Evolutionary conservation across 1,140 invertebrate species (phyloP), one percentile per base, ranked within the genome.

Genomic region (Hyphantria cunea): DNA sequence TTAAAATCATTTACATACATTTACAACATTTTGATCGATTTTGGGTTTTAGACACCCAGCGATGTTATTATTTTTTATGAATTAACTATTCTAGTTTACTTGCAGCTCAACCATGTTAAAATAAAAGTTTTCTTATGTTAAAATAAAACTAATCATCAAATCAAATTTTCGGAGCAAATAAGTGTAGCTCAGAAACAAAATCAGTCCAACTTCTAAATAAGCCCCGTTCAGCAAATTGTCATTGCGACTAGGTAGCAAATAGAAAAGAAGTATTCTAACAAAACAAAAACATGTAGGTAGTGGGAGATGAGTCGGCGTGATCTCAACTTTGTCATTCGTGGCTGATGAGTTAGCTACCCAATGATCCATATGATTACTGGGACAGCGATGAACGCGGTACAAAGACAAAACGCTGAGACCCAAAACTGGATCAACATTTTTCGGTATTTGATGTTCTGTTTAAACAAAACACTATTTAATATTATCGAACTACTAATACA

Each of bases 351-450:
- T 70, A 47, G 52, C 56, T 61, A 63, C 55, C 45, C 69, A 67
- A 71, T 71, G 69, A 62, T 59, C 69, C 69, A 53, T 71, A 61
- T 71, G 64, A 67, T 71, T 71, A 56, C 69, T 48, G 52, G 33
- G 34, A 44, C 51, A 50, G 34, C 42, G 49, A 50, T 42, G 5
- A 45, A 10, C 10, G 25, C 10, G 48, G 48, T 50, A 10, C 52
- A 64, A 56, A n/a, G 0, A 34, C 3, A 32, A 51, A 45, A 41
- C 6, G 15, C 14, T 31, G 25, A 5, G 6, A 39, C 7, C 8
- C 7, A 2, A 39, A 25, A 5, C 17, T 25, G 5, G 5, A 25
- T 25, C 17, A 5, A 25, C 2, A 25, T 25, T 25, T n/a, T n/a
- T n/a, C n/a, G n/a, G n/a, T n/a, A n/a, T n/a, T n/a, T n/a, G n/a